Conservation (phyloP, 2,797 vertebrate species). For the Paramormyrops hopkinsi region DNA sequence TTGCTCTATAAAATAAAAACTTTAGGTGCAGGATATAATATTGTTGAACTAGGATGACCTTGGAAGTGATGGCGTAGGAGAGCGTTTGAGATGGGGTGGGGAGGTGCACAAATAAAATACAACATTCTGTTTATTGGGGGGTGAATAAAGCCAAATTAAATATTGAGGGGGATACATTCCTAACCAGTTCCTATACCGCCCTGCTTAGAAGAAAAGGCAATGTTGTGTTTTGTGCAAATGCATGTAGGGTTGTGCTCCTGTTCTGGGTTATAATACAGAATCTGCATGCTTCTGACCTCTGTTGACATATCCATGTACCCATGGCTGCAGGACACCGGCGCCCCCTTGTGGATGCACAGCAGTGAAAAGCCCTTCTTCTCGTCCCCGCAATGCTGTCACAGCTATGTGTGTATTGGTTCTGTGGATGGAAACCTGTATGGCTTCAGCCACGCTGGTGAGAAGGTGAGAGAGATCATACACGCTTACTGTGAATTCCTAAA, state of each 20-base stretch:
- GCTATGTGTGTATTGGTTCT: constrained; percentile 71
- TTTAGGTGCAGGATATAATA: neutral
- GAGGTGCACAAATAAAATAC: neutral
- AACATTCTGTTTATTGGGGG: neutral
- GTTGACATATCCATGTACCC: neutral
- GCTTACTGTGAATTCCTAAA: neutral
- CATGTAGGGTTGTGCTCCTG: neutral
- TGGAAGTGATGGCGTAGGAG: neutral
- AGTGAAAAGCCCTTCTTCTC: constrained; percentile 82
- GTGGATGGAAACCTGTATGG: constrained; percentile 80
- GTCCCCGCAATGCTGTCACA: constrained; percentile 68
- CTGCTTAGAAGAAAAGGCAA: neutral
- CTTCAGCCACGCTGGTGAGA: constrained; percentile 68
- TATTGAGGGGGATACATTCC: neutral
- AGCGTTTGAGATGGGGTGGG: neutral
- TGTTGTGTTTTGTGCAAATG: neutral
- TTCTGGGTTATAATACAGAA: neutral
- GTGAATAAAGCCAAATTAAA: neutral
- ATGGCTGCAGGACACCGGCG: constrained; percentile 66
- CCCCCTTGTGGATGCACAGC: constrained; percentile 65
- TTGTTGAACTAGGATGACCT: neutral
- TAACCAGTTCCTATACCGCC: neutral
- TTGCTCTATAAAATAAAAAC: neutral
- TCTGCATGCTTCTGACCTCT: neutral
- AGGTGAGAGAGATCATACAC: constrained; percentile 59